Evolutionary conservation across 2,888 invertebrate genomes (phyloP).

Genomic region (Scaptodrosophila latifasciaeformis): DNA sequence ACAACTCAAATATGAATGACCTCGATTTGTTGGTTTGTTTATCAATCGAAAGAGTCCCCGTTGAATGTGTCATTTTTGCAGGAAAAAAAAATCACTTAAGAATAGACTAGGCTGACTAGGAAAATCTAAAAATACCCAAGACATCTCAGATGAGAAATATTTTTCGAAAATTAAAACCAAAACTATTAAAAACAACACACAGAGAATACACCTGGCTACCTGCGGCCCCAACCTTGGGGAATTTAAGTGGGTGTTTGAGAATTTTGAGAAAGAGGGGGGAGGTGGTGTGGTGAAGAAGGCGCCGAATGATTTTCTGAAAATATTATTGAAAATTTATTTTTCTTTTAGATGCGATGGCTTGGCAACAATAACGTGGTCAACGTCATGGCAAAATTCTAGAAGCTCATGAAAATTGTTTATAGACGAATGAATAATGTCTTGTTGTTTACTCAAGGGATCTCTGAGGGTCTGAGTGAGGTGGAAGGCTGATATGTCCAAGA

Average conservation of each 20-base stretch:
- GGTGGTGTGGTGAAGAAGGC: background rate
- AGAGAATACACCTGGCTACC: slow-evolving; percentile 50
- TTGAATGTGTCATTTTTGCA: slow-evolving; percentile 58
- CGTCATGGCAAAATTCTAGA: slow-evolving; percentile 32
- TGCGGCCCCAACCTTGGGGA: background rate
- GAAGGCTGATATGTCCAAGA: background rate
- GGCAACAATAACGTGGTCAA: slow-evolving; percentile 36
- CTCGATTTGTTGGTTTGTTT: background rate
- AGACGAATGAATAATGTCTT: background rate
- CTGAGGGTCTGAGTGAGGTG: background rate
- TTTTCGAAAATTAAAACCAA: slow-evolving; percentile 14
- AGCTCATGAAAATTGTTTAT: background rate
- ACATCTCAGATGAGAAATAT: too few species aligned
- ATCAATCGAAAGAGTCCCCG: background rate
- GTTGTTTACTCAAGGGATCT: background rate
- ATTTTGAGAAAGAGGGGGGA: background rate
- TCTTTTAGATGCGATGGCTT: slow-evolving; percentile 17
- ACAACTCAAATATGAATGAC: too few species aligned
- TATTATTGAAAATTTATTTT: slow-evolving; percentile 44
- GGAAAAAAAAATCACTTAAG: slow-evolving; percentile 57
- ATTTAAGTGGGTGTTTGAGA: background rate
- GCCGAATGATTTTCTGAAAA: background rate
- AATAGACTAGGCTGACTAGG: slow-evolving; percentile 55
- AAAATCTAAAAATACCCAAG: slow-evolving; percentile 50
- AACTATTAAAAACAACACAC: slow-evolving; percentile 25